Conservation (phyloP, 2,888 invertebrate species). For the Drosophila lutescens region DNA sequence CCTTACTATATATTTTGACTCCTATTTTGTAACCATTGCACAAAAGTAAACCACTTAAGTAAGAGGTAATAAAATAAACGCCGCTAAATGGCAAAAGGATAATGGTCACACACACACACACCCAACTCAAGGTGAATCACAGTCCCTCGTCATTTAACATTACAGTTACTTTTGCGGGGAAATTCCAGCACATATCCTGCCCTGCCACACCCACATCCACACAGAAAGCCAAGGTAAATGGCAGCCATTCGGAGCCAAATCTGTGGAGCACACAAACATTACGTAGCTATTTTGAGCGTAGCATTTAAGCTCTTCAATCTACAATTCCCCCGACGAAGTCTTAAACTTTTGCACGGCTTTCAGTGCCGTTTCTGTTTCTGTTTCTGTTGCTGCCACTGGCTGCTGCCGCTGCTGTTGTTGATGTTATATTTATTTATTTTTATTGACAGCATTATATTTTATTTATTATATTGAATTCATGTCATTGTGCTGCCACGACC, state of each 20-base stretch:
- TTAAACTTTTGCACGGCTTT: conserved; percentile 51
- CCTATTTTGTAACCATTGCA: conserved; percentile 1
- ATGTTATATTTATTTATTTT: conserved; percentile 73
- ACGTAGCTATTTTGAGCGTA: conserved; percentile 70
- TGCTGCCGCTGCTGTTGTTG: conserved; percentile 7
- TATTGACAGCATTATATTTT: conserved; percentile 80
- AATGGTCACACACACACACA: conserved; percentile 24
- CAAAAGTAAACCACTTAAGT: conserved; percentile 4
- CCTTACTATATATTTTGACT: background rate
- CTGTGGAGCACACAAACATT: conserved; percentile 68
- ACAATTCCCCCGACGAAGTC: conserved; percentile 56
- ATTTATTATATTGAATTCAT: conserved; percentile 80
- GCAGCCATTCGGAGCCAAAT: conserved; percentile 52
- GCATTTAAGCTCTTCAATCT: conserved; percentile 69
- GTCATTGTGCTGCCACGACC: conserved; percentile 75
- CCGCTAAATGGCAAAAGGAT: conserved; percentile 23
- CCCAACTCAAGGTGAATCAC: conserved; percentile 28
- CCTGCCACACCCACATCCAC: conserved; percentile 14
- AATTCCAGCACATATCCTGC: conserved; percentile 10
- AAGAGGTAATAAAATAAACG: conserved; percentile 8
- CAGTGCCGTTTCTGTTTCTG: conserved; percentile 3
- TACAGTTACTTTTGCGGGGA: conserved; percentile 16
- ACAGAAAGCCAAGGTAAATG: conserved; percentile 21
- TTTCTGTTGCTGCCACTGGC: conserved; percentile 14
- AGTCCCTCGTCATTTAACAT: conserved; percentile 29